These are phyloP conservation scores for Poecilia latipinna DNA, from an alignment of 2,113 vertebrate species.

Conservation along the genomic window DNA sequence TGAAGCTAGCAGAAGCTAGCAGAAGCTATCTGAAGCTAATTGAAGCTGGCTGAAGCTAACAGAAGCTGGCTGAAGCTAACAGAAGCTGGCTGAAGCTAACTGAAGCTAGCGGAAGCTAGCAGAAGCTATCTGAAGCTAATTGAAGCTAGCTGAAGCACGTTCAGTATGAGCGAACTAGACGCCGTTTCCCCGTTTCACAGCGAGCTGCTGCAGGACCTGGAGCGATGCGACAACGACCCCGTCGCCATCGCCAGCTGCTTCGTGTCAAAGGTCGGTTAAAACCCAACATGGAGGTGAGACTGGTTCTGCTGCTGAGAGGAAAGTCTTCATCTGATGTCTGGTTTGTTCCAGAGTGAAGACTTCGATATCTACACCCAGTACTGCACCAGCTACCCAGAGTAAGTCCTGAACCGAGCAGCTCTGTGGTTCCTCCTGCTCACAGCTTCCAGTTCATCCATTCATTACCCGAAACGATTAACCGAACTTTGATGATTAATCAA, in stretches of 20 bases:
- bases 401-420: slow-evolving; percentile 53
- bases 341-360: slow-evolving; percentile 84
- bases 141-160: no score
- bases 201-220: slow-evolving; percentile 89
- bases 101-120: no score
- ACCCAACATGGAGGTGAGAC: no score
- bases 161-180: neutral
- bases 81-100: no score
- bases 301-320: neutral
- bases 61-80: no score
- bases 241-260: slow-evolving; percentile 92
- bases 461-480: no score
- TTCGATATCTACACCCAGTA: slow-evolving; percentile 97
- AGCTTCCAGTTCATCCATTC: neutral
- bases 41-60: no score
- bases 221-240: slow-evolving; percentile 87
- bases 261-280: slow-evolving; percentile 83
- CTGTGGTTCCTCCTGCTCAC: neutral
- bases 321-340: neutral
- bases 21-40: no score
- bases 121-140: no score
- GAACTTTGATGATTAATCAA: no score
- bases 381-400: slow-evolving; percentile 98
- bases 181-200: slow-evolving; percentile 66
- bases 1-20: no score